Conservation (phyloP, 2,113 vertebrate species). For the Spea multiplicata region DNA sequence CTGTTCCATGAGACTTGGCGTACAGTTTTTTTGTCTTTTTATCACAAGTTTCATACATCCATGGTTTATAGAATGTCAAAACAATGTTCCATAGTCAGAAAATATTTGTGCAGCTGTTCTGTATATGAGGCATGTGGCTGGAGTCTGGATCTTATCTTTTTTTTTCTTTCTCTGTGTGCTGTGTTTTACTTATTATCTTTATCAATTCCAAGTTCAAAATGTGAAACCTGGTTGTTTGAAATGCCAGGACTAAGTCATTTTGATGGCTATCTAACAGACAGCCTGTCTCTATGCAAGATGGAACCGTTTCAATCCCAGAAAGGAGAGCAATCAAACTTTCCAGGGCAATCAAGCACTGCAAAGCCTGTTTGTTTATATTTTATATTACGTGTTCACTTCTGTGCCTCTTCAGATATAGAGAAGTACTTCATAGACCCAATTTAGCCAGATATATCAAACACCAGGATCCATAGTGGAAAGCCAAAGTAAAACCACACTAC, state of each 20-base stretch:
- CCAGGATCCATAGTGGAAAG: too few relatives aligned
- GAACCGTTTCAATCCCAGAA: not conserved
- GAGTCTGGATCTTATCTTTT: conserved; percentile 40
- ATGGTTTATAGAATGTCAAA: conserved; percentile 43
- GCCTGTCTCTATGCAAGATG: not conserved
- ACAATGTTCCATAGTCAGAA: conserved; percentile 41
- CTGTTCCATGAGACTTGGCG: not conserved
- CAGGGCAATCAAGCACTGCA: too few relatives aligned
- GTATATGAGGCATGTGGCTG: conserved; percentile 28
- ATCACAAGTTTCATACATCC: conserved; percentile 38
- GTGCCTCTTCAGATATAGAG: too few relatives aligned
- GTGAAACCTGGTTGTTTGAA: conserved; percentile 11
- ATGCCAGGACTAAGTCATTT: not conserved
- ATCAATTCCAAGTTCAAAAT: conserved; percentile 35
- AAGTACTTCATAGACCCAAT: too few relatives aligned
- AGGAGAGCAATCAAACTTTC: too few relatives aligned
- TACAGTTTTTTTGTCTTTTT: conserved; percentile 37
- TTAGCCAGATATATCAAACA: too few relatives aligned
- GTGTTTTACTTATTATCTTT: conserved; percentile 38
- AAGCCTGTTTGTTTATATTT: too few relatives aligned
- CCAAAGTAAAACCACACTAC: too few relatives aligned
- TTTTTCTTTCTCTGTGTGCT: conserved; percentile 9
- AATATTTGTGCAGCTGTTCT: conserved; percentile 48
- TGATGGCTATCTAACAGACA: conserved; percentile 1
- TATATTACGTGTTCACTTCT: too few relatives aligned